Percentiles rank a stretch among this genome's conserved stretches.
Conservation (phyloP, 2,797 vertebrate species). For the Nannoperca obscura region DNA sequence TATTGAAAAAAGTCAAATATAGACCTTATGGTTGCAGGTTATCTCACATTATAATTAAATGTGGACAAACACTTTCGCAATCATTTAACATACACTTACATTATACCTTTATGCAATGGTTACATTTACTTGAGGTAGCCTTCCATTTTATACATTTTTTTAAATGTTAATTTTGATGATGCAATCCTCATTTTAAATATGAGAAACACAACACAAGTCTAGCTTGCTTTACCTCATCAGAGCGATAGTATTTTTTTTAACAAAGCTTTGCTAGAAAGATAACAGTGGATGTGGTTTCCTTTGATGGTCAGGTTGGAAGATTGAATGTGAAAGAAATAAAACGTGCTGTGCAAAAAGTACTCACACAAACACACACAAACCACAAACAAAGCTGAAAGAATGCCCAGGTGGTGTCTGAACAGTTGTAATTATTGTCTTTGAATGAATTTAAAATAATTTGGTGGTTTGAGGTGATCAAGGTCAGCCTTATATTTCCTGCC, state of each 20-base stretch:
- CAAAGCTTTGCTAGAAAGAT: slow-evolving; percentile 1
- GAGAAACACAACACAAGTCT: neutral
- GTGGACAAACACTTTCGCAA: neutral
- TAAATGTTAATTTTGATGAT: neutral
- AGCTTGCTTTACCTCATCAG: neutral
- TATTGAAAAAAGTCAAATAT: neutral
- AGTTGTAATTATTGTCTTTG: slow-evolving; percentile 16
- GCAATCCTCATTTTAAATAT: slow-evolving; percentile 1
- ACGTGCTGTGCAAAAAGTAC: neutral
- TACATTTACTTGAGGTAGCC: neutral
- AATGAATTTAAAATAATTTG: slow-evolving; percentile 29
- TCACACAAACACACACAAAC: neutral
- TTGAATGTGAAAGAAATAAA: neutral
- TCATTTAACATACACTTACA: neutral
- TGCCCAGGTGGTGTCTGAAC: neutral
- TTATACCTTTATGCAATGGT: neutral
- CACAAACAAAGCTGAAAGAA: neutral
- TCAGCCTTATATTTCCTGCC: slow-evolving; percentile 25
- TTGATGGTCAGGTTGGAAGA: slow-evolving; percentile 19
- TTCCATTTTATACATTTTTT: neutral
- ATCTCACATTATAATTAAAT: slow-evolving; percentile 11
- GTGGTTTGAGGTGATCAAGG: slow-evolving; percentile 27
- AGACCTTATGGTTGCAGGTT: neutral
- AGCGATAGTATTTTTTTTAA: slow-evolving; percentile 6
- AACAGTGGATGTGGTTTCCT: neutral